Percentiles rank a stretch among this genome's conserved stretches.
These are phyloP conservation scores for Pristiophorus japonicus DNA, from an alignment of 2,113 vertebrate species.

Conservation along the genomic window DNA sequence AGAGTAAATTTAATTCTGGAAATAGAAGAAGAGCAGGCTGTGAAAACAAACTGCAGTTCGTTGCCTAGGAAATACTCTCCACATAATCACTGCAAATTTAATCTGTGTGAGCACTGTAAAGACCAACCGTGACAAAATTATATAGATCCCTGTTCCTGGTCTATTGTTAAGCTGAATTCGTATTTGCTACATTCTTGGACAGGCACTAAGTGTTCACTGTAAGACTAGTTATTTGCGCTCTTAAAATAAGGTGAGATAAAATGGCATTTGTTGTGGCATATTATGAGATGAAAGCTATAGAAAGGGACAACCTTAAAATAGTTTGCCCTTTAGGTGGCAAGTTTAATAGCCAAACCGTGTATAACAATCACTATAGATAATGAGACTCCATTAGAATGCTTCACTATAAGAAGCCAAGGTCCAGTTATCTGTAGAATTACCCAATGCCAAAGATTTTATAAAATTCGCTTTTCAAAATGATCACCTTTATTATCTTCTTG, in stretches of 20 bases:
- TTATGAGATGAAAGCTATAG: too few species aligned
- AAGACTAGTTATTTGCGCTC: not conserved
- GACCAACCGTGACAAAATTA: not conserved
- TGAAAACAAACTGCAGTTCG: constrained; percentile 29
- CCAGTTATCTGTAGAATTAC: constrained; percentile 13
- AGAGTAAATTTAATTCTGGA: constrained; percentile 21
- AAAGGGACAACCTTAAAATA: not conserved
- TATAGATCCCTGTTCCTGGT: not conserved
- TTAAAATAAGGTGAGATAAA: not conserved
- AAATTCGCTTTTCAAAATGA: not conserved
- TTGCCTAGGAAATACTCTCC: constrained; percentile 27
- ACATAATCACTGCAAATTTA: constrained; percentile 33
- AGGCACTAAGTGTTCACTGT: not conserved
- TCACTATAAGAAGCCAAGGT: not conserved
- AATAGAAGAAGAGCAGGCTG: constrained; percentile 11
- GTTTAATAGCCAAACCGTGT: not conserved
- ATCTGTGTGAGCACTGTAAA: constrained; percentile 6
- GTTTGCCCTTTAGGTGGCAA: not conserved
- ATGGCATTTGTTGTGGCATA: not conserved
- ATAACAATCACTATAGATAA: constrained; percentile 17
- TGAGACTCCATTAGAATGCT: not conserved
- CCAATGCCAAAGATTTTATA: not conserved
- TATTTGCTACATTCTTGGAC: not conserved
- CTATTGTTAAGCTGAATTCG: not conserved
- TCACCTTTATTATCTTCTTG: not conserved